These are phyloP conservation scores for Platycercus adscitus DNA, from an alignment of 2,113 vertebrate species.

Conservation along the genomic window DNA sequence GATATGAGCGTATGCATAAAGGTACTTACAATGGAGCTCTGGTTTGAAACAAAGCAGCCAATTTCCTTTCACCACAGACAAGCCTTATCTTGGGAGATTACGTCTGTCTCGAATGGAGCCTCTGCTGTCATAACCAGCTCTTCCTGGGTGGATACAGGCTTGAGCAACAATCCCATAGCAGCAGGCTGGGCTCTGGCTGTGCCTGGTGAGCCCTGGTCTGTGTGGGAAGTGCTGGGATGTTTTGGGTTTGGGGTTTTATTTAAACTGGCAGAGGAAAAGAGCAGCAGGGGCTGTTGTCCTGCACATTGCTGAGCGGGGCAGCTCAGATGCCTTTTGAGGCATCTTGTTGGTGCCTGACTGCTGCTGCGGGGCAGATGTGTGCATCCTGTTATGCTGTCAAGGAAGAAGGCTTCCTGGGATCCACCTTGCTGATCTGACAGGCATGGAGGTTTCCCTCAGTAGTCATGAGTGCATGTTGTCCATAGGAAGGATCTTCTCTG, in stretches of 20 bases:
- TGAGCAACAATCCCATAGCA: background rate
- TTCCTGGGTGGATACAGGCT: conserved; percentile 2
- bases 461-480: background rate
- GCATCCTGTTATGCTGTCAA: background rate
- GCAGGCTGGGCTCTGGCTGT: background rate
- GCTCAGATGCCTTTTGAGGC: background rate
- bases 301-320: rapidly evolving
- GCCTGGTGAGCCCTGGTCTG: background rate
- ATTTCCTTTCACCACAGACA: conserved; percentile 7
- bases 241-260: background rate
- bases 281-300: background rate
- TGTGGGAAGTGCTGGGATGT: background rate
- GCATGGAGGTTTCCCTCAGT: background rate
- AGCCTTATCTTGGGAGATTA: background rate
- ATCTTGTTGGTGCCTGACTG: rapidly evolving
- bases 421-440: background rate
- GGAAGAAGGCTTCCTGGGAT: background rate
- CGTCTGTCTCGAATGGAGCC: background rate
- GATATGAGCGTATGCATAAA: background rate
- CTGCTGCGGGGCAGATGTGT: background rate
- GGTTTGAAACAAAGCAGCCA: background rate
- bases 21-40: background rate
- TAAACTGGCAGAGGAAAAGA: background rate
- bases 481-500: background rate
- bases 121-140: background rate